Percentiles rank a stretch among this genome's conserved stretches.
Conservation (phyloP, 2,797 vertebrate species). For the Tarsius wallacei region DNA sequence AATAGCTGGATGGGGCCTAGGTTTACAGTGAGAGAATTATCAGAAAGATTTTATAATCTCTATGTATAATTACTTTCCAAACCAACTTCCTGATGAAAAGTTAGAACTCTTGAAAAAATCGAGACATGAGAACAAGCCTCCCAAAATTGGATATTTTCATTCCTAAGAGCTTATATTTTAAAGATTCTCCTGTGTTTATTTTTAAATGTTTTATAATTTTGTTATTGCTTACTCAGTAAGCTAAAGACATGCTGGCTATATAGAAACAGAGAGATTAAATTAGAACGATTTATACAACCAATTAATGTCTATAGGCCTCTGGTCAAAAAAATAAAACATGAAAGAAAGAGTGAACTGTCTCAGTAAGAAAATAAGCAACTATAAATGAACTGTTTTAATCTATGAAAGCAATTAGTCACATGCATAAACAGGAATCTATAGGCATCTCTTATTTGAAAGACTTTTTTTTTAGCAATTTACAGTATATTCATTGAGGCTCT, state of each 20-base stretch:
- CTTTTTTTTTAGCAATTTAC: background rate
- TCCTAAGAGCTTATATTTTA: background rate
- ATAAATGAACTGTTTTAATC: conserved; percentile 46
- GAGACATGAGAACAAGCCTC: conserved; percentile 4
- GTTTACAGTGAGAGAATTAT: background rate
- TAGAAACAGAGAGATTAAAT: background rate
- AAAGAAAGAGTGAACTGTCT: background rate
- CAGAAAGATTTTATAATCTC: background rate
- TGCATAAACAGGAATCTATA: background rate
- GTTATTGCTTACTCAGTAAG: conserved; percentile 1
- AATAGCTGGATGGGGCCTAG: background rate
- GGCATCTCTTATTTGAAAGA: background rate
- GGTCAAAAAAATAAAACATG: background rate
- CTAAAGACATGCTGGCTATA: background rate
- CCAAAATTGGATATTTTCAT: background rate
- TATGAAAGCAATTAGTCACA: background rate
- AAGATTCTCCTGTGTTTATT: background rate
- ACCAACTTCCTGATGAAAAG: background rate
- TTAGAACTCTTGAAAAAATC: background rate
- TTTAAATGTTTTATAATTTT: conserved; percentile 45
- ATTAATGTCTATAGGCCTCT: background rate
- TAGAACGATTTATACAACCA: background rate
- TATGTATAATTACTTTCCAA: conserved; percentile 25
- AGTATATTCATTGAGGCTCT: background rate
- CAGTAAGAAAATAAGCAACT: background rate